Percentiles rank a stretch among this genome's conserved stretches.
These are phyloP conservation scores for Thalpophila matura DNA, from an alignment of 2,888 invertebrate species.

Conservation along the genomic window DNA sequence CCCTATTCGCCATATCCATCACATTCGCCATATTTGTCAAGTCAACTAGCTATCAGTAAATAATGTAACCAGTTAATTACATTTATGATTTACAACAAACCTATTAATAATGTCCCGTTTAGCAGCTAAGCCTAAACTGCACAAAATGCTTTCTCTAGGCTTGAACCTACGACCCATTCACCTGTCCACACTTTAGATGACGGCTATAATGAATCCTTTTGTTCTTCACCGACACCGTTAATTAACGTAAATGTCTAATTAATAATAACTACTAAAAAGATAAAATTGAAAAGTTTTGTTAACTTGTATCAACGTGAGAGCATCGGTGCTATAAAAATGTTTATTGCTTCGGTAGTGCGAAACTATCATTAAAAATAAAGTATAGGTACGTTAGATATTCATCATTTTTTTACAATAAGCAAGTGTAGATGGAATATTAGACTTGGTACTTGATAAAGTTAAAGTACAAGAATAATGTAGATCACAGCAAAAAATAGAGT, in stretches of 20 bases:
- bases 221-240: neutral
- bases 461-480: too few relatives aligned
- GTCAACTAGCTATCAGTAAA: neutral
- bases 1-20: too few relatives aligned
- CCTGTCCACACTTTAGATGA: neutral
- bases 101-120: neutral
- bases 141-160: neutral
- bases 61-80: neutral
- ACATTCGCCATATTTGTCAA: neutral
- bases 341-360: constrained; percentile 28
- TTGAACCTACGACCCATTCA: constrained; percentile 41
- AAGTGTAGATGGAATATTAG: neutral
- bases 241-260: constrained; percentile 17
- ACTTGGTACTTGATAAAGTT: too few relatives aligned
- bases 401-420: constrained; percentile 21
- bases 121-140: neutral
- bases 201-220: constrained; percentile 20
- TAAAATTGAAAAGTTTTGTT: constrained; percentile 6
- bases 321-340: constrained; percentile 35
- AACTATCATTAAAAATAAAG: constrained; percentile 32
- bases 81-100: constrained; percentile 3
- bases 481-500: too few relatives aligned
- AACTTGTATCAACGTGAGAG: constrained; percentile 41
- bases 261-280: constrained; percentile 20
- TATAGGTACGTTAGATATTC: constrained; percentile 20